A percentile compares a stretch with the other conserved stretches of the same genome.
phyloP scores from a whole-genome alignment of 2,888 invertebrate genomes.

The Mythimna ferrago region DNA sequence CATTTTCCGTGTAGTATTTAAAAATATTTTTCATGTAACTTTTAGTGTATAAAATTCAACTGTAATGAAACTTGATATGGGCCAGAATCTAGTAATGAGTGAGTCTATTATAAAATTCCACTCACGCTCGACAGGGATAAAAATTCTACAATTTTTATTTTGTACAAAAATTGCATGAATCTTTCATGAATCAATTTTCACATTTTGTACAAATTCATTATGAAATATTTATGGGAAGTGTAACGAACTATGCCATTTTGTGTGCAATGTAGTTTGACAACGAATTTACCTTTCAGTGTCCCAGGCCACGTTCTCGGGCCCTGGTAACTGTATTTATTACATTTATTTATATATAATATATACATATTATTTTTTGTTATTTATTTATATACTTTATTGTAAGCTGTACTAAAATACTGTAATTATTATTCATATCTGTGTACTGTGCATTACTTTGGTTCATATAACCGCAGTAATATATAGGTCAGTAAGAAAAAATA shows the following conservation, averaged over 20 bases:
- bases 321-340: no score
- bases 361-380: no score
- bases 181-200: conserved; percentile 36
- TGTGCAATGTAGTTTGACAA: conserved; percentile 4
- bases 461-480: no score
- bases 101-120: background rate
- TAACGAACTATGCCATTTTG: conserved; percentile 49
- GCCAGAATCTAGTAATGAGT: background rate
- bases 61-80: background rate
- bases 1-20: background rate
- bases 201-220: conserved; percentile 29
- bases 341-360: no score
- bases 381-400: no score
- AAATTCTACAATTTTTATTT: conserved; percentile 12
- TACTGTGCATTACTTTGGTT: background rate
- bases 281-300: background rate
- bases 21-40: background rate
- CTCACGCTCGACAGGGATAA: background rate
- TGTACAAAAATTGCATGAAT: conserved; percentile 16
- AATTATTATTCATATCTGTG: no score
- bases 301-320: no score
- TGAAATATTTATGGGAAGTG: conserved; percentile 47
- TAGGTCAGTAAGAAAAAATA: background rate
- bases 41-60: background rate
- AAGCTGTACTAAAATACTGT: background rate